These are phyloP conservation scores for Drosophila histrio DNA, from an alignment of 2,888 invertebrate species.

Conservation along the genomic window DNA sequence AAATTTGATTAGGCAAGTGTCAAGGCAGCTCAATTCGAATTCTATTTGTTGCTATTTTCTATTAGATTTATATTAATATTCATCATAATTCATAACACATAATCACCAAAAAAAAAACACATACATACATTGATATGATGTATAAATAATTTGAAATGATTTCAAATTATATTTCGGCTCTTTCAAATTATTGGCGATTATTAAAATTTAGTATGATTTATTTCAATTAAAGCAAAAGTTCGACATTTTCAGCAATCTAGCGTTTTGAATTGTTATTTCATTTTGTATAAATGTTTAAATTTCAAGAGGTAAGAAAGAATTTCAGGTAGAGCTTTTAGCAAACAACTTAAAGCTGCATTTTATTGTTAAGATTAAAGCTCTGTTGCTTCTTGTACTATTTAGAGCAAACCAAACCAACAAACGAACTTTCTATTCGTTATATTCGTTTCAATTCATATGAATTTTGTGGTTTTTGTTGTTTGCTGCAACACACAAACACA, in stretches of 20 bases:
- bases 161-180: constrained; percentile 35
- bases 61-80: constrained; percentile 49
- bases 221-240: constrained; percentile 67
- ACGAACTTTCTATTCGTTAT: constrained; percentile 11
- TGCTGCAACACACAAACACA: constrained; percentile 48
- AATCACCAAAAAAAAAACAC: constrained; percentile 34
- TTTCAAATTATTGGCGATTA: constrained; percentile 56
- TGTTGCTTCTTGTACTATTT: background rate
- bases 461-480: constrained; percentile 5
- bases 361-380: no score
- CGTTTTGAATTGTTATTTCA: no score
- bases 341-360: no score
- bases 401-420: constrained; percentile 3
- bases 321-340: background rate
- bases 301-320: constrained; percentile 8
- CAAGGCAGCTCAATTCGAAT: constrained; percentile 48
- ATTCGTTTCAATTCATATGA: constrained; percentile 10
- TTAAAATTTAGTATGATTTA: constrained; percentile 68
- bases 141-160: constrained; percentile 25
- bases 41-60: constrained; percentile 32
- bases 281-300: background rate
- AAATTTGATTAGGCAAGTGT: constrained; percentile 56
- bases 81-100: constrained; percentile 40
- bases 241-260: constrained; percentile 11
- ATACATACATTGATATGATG: constrained; percentile 3